phyloP scores from a whole-genome alignment of 1,140 invertebrate genomes.

The Drosophila nasuta region DNA sequence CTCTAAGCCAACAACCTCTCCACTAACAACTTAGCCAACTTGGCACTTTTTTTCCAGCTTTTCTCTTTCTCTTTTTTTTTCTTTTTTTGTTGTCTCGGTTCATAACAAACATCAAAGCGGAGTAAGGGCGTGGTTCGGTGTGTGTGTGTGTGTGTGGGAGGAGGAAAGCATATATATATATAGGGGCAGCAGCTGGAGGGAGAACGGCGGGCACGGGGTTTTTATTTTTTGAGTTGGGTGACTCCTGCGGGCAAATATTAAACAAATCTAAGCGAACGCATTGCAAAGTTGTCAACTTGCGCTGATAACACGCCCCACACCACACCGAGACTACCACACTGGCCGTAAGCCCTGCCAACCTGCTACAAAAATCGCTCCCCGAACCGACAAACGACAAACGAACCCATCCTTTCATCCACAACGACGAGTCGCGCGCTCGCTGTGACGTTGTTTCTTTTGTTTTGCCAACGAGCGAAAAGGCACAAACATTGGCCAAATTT shows the following conservation, averaged over 20 bases:
- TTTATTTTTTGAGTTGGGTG: conserved; percentile 55
- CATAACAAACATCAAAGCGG: conserved; percentile 69
- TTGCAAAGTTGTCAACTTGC: conserved; percentile 81
- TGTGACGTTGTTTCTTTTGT: conserved; percentile 36
- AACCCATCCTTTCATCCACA: neutral
- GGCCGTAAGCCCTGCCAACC: no score
- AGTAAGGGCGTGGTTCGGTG: conserved; percentile 25
- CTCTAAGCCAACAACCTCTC: neutral
- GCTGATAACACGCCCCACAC: conserved; percentile 60
- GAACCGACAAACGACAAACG: no score
- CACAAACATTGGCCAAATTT: conserved; percentile 81
- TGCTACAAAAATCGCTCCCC: no score
- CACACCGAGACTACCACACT: neutral
- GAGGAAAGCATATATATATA: no score
- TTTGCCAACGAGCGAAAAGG: conserved; percentile 75
- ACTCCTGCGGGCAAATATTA: conserved; percentile 76
- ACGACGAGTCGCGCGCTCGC: neutral
- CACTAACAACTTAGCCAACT: conserved; percentile 61
- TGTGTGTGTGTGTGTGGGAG: neutral
- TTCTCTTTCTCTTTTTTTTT: conserved; percentile 5
- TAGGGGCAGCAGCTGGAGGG: no score
- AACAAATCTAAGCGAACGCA: conserved; percentile 78
- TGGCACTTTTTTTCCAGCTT: conserved; percentile 58
- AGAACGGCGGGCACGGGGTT: neutral
- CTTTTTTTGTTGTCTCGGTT: conserved; percentile 6